Evolutionary conservation across 2,113 vertebrate genomes (phyloP).

Genomic region (human): DNA sequence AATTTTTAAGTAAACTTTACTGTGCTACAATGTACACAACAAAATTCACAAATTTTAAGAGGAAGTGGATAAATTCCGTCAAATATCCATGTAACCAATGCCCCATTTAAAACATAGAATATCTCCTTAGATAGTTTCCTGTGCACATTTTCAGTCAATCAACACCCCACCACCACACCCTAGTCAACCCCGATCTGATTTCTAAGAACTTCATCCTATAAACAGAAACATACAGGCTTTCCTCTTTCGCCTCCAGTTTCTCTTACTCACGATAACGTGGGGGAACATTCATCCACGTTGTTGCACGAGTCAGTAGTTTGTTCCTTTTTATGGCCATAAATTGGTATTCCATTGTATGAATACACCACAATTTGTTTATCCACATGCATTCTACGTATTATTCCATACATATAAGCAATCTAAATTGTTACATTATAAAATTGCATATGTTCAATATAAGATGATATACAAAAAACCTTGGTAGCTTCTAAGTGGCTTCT

Average conservation of each 20-base stretch:
- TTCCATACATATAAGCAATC: background rate
- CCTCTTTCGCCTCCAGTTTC: background rate
- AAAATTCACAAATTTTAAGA: background rate
- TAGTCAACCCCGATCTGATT: background rate
- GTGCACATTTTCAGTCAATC: background rate
- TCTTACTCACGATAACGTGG: background rate
- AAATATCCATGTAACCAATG: background rate
- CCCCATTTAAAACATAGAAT: background rate
- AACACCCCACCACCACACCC: background rate
- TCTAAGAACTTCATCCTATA: background rate
- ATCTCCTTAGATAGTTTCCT: background rate
- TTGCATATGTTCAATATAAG: background rate
- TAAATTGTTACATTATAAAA: background rate
- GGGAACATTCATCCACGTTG: background rate
- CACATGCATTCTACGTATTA: background rate
- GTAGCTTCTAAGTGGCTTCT: background rate
- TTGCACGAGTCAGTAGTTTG: background rate
- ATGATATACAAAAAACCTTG: background rate
- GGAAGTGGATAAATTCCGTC: background rate
- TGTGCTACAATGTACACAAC: background rate
- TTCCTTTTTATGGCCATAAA: background rate
- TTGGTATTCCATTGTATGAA: background rate
- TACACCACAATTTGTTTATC: background rate
- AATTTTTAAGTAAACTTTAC: slow-evolving; percentile 23
- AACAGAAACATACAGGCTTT: background rate